Conservation (phyloP, 2,888 invertebrate species). For the Thera obeliscata region DNA sequence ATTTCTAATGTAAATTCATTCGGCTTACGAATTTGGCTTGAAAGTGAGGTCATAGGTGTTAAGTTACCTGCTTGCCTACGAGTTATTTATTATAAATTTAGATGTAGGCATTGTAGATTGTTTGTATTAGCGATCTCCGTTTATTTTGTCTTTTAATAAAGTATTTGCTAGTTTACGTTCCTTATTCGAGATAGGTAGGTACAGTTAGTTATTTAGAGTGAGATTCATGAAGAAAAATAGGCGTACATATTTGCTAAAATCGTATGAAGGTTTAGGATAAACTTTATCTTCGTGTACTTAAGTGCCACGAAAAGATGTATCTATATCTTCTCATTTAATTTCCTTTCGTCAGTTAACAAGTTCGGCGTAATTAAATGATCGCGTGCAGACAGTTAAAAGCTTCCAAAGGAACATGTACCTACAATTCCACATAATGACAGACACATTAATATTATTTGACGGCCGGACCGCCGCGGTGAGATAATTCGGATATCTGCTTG, state of each 20-base stretch:
- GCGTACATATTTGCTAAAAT: no score
- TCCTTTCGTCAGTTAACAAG: slow-evolving; percentile 18
- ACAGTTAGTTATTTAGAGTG: no score
- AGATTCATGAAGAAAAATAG: no score
- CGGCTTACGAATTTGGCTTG: slow-evolving; percentile 16
- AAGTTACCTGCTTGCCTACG: slow-evolving; percentile 12
- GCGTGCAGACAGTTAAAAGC: slow-evolving; percentile 33
- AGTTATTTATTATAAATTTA: neutral
- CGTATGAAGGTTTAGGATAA: no score
- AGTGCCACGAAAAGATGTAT: neutral
- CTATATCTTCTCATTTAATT: slow-evolving; percentile 5
- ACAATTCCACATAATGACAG: slow-evolving; percentile 57
- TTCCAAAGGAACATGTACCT: slow-evolving; percentile 29
- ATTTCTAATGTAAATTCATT: slow-evolving; percentile 25
- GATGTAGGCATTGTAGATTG: neutral
- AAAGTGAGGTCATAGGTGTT: slow-evolving; percentile 14
- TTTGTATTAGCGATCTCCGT: neutral
- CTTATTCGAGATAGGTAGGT: no score
- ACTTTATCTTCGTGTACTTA: no score
- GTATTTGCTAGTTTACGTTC: no score
- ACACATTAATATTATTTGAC: slow-evolving; percentile 65
- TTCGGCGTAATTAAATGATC: slow-evolving; percentile 27
- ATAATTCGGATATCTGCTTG: slow-evolving; percentile 53
- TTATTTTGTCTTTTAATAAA: neutral
- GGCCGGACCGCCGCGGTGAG: slow-evolving; percentile 46